These are phyloP conservation scores for Falco berigora DNA, from an alignment of 2,797 vertebrate species.

Conservation along the genomic window DNA sequence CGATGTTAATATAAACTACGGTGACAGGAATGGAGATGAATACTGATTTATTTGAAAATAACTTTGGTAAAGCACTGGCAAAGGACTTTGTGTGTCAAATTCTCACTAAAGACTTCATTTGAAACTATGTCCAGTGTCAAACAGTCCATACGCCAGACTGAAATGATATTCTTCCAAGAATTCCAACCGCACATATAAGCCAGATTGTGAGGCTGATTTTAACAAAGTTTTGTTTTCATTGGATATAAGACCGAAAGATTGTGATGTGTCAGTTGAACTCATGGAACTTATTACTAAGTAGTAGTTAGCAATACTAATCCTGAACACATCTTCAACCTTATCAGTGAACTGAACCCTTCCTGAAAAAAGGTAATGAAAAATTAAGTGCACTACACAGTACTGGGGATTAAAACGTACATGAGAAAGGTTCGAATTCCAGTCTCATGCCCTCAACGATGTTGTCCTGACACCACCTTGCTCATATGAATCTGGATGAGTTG, in stretches of 20 bases:
- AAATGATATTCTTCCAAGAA: constrained; percentile 56
- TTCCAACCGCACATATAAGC: constrained; percentile 36
- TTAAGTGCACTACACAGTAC: neutral
- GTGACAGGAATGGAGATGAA: constrained; percentile 24
- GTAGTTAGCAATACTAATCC: constrained; percentile 23
- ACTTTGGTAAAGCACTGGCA: constrained; percentile 27
- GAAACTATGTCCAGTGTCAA: constrained; percentile 35
- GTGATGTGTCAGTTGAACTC: constrained; percentile 45
- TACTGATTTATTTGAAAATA: constrained; percentile 18
- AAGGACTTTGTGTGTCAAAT: constrained; percentile 38
- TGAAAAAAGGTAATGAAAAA: neutral
- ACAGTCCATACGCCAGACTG: neutral
- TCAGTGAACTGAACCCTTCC: neutral
- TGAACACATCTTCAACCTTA: neutral
- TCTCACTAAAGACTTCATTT: constrained; percentile 27
- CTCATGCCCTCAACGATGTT: neutral
- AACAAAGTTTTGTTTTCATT: constrained; percentile 39
- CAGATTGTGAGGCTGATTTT: constrained; percentile 51
- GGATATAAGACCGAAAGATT: constrained; percentile 23
- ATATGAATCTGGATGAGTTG: neutral
- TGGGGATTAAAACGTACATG: neutral
- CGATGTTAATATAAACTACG: constrained; percentile 26
- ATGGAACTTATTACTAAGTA: constrained; percentile 8
- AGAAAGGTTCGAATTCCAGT: neutral
- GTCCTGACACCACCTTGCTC: neutral